phyloP scores from a whole-genome alignment of 2,113 vertebrate genomes.

The Callopanchax toddi region DNA sequence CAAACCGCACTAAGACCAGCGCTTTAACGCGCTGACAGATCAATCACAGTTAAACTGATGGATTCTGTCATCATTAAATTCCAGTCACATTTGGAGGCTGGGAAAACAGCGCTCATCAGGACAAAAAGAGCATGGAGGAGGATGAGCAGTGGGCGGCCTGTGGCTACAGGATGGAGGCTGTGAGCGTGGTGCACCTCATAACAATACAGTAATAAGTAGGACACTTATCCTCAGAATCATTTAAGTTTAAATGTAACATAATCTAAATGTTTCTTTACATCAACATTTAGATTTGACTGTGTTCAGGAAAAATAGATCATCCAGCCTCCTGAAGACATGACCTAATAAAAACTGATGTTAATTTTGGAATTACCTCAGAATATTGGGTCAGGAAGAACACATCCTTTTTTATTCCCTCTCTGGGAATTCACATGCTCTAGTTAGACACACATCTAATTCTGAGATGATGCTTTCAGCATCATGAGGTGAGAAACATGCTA shows the following conservation, averaged over 20 bases:
- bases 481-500: slow-evolving; percentile 24
- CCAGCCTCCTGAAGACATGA: slow-evolving; percentile 44
- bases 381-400: slow-evolving; percentile 41
- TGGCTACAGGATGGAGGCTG: slow-evolving; percentile 4
- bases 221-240: too few species aligned
- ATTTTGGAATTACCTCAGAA: slow-evolving; percentile 55
- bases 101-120: neutral
- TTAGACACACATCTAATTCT: slow-evolving; percentile 42
- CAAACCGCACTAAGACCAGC: slow-evolving; percentile 50
- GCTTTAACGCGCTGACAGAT: neutral
- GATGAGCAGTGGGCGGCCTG: slow-evolving; percentile 33
- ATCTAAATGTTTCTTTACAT: too few species aligned
- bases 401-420: slow-evolving; percentile 13
- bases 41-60: too few species aligned
- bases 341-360: slow-evolving; percentile 51
- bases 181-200: slow-evolving; percentile 26
- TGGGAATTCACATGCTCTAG: slow-evolving; percentile 49
- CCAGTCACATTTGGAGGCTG: neutral
- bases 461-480: slow-evolving; percentile 33
- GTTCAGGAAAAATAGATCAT: too few species aligned
- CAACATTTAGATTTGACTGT: too few species aligned
- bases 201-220: too few species aligned
- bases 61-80: neutral
- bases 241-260: too few species aligned
- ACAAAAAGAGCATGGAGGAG: neutral